A percentile compares a stretch with the other conserved stretches of the same genome.
Evolutionary conservation across 2,797 vertebrate species (phyloP).

Genomic region (Coccyzus lansbergi): DNA sequence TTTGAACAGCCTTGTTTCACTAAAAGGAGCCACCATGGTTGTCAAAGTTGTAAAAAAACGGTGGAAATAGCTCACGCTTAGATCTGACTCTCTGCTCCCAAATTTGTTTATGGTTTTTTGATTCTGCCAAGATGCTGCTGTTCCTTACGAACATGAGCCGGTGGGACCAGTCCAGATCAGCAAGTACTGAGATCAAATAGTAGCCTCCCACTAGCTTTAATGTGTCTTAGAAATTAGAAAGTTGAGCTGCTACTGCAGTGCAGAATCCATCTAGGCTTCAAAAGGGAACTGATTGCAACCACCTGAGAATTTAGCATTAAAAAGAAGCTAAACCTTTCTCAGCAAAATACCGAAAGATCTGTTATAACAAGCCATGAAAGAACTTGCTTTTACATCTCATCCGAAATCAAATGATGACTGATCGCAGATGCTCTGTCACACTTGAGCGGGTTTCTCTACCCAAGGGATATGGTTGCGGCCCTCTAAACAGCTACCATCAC

Average conservation of each 20-base stretch:
- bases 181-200: background rate
- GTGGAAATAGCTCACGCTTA: background rate
- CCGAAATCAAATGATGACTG: background rate
- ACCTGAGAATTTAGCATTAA: slow-evolving; percentile 7
- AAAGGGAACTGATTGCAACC: background rate
- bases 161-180: background rate
- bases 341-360: background rate
- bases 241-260: background rate
- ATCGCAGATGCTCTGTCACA: background rate
- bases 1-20: background rate
- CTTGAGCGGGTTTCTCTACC: rapidly evolving
- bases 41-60: background rate
- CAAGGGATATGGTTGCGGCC: background rate
- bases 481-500: background rate
- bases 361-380: background rate
- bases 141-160: background rate
- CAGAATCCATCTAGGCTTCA: background rate
- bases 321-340: slow-evolving; percentile 25
- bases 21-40: background rate
- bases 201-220: background rate
- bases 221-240: background rate
- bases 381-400: background rate
- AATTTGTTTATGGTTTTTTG: background rate
- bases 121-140: background rate
- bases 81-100: background rate